phyloP scores from a whole-genome alignment of 2,797 vertebrate genomes.

The Oreochromis grahami region DNA sequence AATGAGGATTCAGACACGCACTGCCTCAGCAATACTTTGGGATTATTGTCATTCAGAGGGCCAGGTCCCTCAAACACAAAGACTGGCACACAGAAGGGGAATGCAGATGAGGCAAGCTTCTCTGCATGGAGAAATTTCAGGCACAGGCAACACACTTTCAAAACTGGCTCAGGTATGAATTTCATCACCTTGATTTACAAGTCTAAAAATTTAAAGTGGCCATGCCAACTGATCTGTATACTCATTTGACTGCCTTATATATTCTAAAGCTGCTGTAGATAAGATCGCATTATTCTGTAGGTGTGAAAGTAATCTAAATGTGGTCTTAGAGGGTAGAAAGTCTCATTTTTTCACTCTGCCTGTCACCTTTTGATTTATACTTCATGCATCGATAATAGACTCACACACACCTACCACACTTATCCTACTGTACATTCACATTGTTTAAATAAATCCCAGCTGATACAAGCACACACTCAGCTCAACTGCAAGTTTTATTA shows the following conservation, averaged over 20 bases:
- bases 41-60: constrained; percentile 63
- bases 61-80: constrained; percentile 49
- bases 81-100: constrained; percentile 54
- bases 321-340: constrained; percentile 8
- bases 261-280: constrained; percentile 38
- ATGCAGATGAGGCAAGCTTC: constrained; percentile 62
- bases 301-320: constrained; percentile 2
- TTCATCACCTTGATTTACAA: constrained; percentile 38
- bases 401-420: neutral
- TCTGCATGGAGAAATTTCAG: constrained; percentile 48
- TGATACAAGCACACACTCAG: neutral
- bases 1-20: constrained; percentile 24
- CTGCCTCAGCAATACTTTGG: constrained; percentile 28
- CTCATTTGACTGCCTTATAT: constrained; percentile 27
- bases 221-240: constrained; percentile 31
- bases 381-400: constrained; percentile 56
- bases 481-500: neutral
- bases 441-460: constrained; percentile 19
- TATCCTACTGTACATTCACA: neutral
- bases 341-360: constrained; percentile 22
- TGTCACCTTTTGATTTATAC: constrained; percentile 45
- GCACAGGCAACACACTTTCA: constrained; percentile 26
- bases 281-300: constrained; percentile 26
- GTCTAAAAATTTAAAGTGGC: constrained; percentile 24
- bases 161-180: constrained; percentile 68